phyloP scores from a whole-genome alignment of 2,888 invertebrate genomes.

The Aspidiotus rigidus region DNA sequence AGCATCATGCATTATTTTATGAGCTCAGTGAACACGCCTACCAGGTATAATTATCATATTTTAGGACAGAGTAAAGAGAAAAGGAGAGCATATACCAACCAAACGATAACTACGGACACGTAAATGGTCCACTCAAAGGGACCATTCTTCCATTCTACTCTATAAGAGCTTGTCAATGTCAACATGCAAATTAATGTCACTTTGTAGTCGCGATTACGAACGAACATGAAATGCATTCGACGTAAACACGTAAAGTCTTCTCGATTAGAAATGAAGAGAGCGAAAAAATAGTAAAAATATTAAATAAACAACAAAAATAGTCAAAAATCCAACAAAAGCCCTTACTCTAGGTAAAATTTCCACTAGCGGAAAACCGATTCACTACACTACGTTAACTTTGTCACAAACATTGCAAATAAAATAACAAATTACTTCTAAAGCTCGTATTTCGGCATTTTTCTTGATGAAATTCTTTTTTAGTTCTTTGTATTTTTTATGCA shows the following conservation, averaged over 20 bases:
- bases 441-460: slow-evolving; percentile 29
- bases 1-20: too few species aligned
- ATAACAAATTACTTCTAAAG: slow-evolving; percentile 32
- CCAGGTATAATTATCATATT: too few species aligned
- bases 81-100: too few species aligned
- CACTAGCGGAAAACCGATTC: neutral
- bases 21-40: too few species aligned
- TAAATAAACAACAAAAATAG: neutral
- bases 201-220: neutral
- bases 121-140: too few species aligned
- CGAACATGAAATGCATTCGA: neutral
- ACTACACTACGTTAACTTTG: slow-evolving; percentile 31
- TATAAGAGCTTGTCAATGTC: too few species aligned
- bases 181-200: neutral
- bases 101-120: too few species aligned
- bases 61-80: too few species aligned
- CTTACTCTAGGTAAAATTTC: neutral
- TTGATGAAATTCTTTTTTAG: slow-evolving; percentile 36
- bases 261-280: too few species aligned
- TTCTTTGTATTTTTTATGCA: slow-evolving; percentile 37
- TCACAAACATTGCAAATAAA: slow-evolving; percentile 31
- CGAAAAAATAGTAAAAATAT: neutral
- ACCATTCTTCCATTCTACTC: too few species aligned
- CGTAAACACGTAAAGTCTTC: neutral
- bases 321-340: neutral